These are phyloP conservation scores for Ceriagrion tenellum DNA, from an alignment of 2,888 invertebrate genomes.

Conservation along the genomic window DNA sequence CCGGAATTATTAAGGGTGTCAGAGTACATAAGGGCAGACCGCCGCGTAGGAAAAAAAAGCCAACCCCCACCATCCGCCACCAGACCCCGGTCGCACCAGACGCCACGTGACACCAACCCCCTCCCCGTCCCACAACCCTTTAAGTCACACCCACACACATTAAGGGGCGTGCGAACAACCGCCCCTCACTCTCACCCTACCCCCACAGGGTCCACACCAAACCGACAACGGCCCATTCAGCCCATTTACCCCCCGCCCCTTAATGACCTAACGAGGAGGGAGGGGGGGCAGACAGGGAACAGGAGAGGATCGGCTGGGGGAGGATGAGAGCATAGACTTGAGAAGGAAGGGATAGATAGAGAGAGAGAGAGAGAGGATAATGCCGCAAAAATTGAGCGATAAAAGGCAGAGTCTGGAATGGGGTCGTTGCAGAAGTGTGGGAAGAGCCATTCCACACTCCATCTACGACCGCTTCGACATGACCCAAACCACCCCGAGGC, in stretches of 20 bases:
- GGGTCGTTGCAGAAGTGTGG: slow-evolving; percentile 70
- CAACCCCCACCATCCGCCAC: neutral
- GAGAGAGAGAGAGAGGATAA: slow-evolving; percentile 53
- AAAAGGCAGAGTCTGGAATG: slow-evolving; percentile 69
- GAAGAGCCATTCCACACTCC: slow-evolving; percentile 71
- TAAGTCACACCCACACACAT: slow-evolving; percentile 41
- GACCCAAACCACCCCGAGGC: neutral
- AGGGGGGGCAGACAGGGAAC: slow-evolving; percentile 44
- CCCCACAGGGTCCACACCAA: neutral
- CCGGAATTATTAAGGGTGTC: slow-evolving; percentile 21
- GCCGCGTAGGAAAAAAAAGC: neutral
- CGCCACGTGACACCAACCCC: slow-evolving; percentile 47
- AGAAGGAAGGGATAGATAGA: neutral
- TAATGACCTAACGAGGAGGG: slow-evolving; percentile 59
- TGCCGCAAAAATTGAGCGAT: slow-evolving; percentile 66
- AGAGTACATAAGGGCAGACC: slow-evolving; percentile 12
- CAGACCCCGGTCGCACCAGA: slow-evolving; percentile 10
- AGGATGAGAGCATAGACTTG: slow-evolving; percentile 68
- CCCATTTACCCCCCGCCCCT: slow-evolving; percentile 41
- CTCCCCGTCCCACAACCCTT: neutral
- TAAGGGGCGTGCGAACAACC: neutral
- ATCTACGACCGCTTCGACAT: slow-evolving; percentile 67
- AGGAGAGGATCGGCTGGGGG: slow-evolving; percentile 68
- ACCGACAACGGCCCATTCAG: neutral
- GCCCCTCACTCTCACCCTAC: neutral